Evolutionary conservation across 2,113 vertebrate species (phyloP).

Genomic region (Gallinago paraguaiae): DNA sequence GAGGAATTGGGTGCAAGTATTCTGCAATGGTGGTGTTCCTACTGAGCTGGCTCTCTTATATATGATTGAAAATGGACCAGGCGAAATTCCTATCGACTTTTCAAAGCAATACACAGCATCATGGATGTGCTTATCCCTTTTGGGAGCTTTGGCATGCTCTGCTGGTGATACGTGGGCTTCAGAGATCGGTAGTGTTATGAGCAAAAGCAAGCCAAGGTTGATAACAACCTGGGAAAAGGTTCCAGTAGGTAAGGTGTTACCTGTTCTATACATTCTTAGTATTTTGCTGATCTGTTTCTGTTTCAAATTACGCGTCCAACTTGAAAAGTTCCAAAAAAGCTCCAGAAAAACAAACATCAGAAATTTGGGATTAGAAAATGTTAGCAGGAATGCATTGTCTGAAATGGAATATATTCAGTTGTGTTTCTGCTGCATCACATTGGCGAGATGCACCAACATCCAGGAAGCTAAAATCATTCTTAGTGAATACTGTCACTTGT

Average conservation of each 20-base stretch:
- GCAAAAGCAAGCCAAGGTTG: slow-evolving; percentile 83
- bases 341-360: neutral
- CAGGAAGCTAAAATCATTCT: neutral
- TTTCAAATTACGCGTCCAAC: neutral
- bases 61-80: slow-evolving; percentile 95
- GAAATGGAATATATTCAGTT: neutral
- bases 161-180: slow-evolving; percentile 96
- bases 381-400: neutral
- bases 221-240: slow-evolving; percentile 95
- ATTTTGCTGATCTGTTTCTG: slow-evolving; percentile 1
- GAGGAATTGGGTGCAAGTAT: slow-evolving; percentile 95
- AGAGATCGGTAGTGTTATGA: slow-evolving; percentile 88
- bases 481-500: neutral
- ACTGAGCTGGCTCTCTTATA: slow-evolving; percentile 93
- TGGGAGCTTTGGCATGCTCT: slow-evolving; percentile 89
- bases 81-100: slow-evolving; percentile 94
- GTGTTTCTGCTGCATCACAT: neutral
- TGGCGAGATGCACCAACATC: neutral
- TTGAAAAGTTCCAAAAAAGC: neutral
- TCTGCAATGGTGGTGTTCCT: slow-evolving; percentile 93
- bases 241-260: slow-evolving; percentile 84
- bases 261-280: neutral
- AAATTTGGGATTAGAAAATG: neutral
- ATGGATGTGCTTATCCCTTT: slow-evolving; percentile 95
- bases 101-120: slow-evolving; percentile 89